Base-by-base conservation (phyloP, 1,140 invertebrate species). In the Pachypsylla venusta region DNA sequence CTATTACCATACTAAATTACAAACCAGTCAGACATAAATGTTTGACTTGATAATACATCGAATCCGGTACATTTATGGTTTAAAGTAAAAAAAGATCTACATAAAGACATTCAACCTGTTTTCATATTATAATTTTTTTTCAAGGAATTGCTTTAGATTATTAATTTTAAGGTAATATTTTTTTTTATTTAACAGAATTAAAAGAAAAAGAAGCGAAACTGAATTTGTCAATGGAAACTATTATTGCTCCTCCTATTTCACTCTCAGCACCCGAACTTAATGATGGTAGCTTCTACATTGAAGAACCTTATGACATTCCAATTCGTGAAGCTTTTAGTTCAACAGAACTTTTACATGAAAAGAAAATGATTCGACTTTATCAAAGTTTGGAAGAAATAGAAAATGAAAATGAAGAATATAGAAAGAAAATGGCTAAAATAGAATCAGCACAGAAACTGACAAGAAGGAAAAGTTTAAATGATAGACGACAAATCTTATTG, bases 181-280 rank as follows among this genome's bases (percentile, higher is more conserved):
- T 26, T n/a, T 5, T 57, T 28, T 25, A 13, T 26, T 16, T 58
- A 22, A 14, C 58, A 59, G 58, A 59, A 35, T 28, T 24, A 25
- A 59, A 25, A 19, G 13, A 22, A 16, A 28, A 27, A 35, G 56
- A 58, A 25, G 22, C 22, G 42, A 48, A 48, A 22, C 59, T 53
- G 16, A 53, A 24, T 13, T 7, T 42, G 57, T 58, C 19, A 30
- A 57, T 20, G 4, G 42, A 48, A n/a, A 5, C 42, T 4, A 48
- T 81, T 13, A 74, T 82, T 53, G 80, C 85, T 25, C 85, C 85
- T 1, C 85, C 84, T 1, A 77, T 88, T 58, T 90, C 87, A 0
- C 71, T 87, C 20, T 89, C 85, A 1, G 79, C 86, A 1, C 87
- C 87, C 0, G 85, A 88, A 68, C 68, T 89, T 42, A 78, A 81